Percentiles rank a stretch among this genome's conserved stretches.
Conservation (phyloP, 2,797 vertebrate species). For the Sphenopsis melanotis region DNA sequence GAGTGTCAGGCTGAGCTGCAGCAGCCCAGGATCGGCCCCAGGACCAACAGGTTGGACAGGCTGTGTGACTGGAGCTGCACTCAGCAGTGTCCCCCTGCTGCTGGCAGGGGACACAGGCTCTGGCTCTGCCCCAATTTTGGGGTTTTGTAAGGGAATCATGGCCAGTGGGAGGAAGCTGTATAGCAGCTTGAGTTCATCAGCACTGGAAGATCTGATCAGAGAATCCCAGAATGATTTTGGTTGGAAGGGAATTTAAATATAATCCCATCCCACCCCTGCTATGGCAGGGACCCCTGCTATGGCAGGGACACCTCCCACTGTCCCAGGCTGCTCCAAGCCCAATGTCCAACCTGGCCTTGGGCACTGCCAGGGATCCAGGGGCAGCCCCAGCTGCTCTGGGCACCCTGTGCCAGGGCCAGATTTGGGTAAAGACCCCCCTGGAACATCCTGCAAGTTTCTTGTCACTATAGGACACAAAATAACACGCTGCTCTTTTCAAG, state of each 20-base stretch:
- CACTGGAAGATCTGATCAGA: no score
- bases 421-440: neutral
- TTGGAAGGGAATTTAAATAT: neutral
- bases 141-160: neutral
- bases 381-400: neutral
- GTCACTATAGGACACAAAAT: no score
- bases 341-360: neutral
- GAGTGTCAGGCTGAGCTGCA: neutral
- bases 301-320: neutral
- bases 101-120: neutral
- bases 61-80: neutral
- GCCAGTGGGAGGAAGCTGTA: no score
- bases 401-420: neutral
- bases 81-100: no score
- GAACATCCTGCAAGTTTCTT: neutral
- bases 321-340: neutral
- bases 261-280: neutral
- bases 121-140: rapidly evolving
- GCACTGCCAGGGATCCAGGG: neutral
- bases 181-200: neutral
- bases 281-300: neutral
- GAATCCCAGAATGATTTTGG: neutral
- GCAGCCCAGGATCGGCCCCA: neutral
- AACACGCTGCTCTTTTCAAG: no score
- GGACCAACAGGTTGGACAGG: neutral